Evolutionary conservation across 2,113 vertebrate genomes (phyloP), one percentile per base, ranked within the genome.

Genomic region (Xiphophorus couchianus): DNA sequence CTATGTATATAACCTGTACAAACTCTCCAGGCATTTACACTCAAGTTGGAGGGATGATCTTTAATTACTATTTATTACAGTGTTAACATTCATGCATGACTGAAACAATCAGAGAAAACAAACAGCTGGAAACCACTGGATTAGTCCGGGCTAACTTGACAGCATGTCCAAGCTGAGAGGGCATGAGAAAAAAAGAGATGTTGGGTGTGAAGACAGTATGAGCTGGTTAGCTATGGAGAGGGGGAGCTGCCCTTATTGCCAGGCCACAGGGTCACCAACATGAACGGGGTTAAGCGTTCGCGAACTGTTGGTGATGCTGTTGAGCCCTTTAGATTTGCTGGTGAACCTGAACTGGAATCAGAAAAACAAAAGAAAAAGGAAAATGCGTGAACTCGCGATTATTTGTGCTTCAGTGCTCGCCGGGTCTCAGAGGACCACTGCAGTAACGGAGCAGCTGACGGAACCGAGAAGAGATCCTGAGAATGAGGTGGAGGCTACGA

Each of bases 271-370:
- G 17, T 64, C 62, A 30, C 29, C 62, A 29, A 19, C 29, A 64
- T 31, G 31, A 64, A 31, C 62, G 39, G 4, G 39, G 15, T 42
- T 42, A n/a, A 3, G 3, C 3, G 22, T 22, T 58, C 51, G 3
- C 22, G 6, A 58, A 58, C 6, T 9, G 61, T 11, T 30, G 66
- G 37, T 3, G 67, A 83, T 11, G 7, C 78, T 63, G 75, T 71
- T 84, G 77, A 91, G 91, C 90, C 90, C 91, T 91, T 88, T 80
- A 74, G 58, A 64, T 82, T 71, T 88, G 92, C 91, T 91, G 90
- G 90, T 92, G 88, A 86, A 77, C n/a, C 51, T 54, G 22, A 48
- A 48, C 15, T 48, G 4, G 44, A 48, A 19, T 48, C 15, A 17
- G 28, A 15, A 48, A 19, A 4, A 44, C 6, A 39, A 39, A 14